phyloP scores from a whole-genome alignment of 2,888 invertebrate genomes.

The Philereme transversata region DNA sequence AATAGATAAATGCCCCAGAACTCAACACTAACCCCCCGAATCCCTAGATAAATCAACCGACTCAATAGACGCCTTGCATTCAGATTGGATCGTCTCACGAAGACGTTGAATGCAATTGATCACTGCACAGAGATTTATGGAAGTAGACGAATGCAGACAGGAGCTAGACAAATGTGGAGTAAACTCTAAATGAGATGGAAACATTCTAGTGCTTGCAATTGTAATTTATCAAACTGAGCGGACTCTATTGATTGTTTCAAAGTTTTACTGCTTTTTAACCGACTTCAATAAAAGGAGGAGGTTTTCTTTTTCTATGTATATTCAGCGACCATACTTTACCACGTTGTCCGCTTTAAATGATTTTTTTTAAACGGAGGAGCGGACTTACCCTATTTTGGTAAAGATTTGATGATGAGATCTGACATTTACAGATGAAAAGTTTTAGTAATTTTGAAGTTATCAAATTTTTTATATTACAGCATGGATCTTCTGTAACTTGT shows the following conservation, averaged over 20 bases:
- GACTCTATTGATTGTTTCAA: slow-evolving; percentile 16
- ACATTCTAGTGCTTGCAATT: slow-evolving; percentile 20
- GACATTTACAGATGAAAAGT: no score
- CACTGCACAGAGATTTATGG: slow-evolving; percentile 29
- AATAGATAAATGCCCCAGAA: not conserved
- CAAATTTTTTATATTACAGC: no score
- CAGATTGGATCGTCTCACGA: slow-evolving; percentile 22
- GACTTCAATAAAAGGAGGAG: no score
- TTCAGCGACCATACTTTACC: no score
- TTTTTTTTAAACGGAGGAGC: no score
- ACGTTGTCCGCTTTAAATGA: no score
- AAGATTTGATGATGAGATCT: no score
- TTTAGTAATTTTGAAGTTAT: no score
- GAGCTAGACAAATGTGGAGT: slow-evolving; percentile 25
- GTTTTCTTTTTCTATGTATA: no score
- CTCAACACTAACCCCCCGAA: slow-evolving; percentile 5
- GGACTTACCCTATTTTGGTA: no score
- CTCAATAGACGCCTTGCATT: slow-evolving; percentile 22
- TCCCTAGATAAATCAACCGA: slow-evolving; percentile 14
- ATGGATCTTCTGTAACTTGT: no score
- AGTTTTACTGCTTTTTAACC: not conserved
- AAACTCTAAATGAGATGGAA: slow-evolving; percentile 30
- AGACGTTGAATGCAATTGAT: slow-evolving; percentile 29
- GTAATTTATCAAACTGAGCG: slow-evolving; percentile 25
- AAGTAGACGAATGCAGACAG: slow-evolving; percentile 23